Percentiles rank a stretch among this genome's conserved stretches.
phyloP scores from a whole-genome alignment of 2,888 invertebrate genomes.

The Thera britannica region DNA sequence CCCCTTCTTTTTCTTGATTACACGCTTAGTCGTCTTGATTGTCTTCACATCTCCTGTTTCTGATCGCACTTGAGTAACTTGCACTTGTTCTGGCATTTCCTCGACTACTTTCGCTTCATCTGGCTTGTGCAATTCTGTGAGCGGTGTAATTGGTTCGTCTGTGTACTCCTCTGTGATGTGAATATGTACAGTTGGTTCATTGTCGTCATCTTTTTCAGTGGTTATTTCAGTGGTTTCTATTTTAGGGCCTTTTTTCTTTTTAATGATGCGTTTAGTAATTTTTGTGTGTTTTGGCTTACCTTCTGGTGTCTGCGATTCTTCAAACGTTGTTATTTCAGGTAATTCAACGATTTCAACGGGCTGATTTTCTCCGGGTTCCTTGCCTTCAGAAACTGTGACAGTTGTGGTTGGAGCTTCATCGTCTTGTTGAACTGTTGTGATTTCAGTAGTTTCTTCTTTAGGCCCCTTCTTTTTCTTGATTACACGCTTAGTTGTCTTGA shows the following conservation, averaged over 20 bases:
- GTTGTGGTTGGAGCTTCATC: constrained; percentile 59
- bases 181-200: constrained; percentile 6
- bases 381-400: constrained; percentile 56
- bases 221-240: constrained; percentile 37
- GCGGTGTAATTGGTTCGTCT: constrained; percentile 34
- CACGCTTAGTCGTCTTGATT: constrained; percentile 47
- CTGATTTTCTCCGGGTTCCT: constrained; percentile 29
- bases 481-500: constrained; percentile 49
- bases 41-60: constrained; percentile 36
- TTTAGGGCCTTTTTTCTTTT: constrained; percentile 39
- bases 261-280: constrained; percentile 10
- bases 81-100: constrained; percentile 50
- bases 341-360: constrained; percentile 40
- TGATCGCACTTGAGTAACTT: constrained; percentile 60
- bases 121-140: constrained; percentile 22
- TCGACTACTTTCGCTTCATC: constrained; percentile 5
- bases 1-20: constrained; percentile 52
- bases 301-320: constrained; percentile 47
- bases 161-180: constrained; percentile 12
- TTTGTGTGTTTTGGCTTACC: constrained; percentile 14
- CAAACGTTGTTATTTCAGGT: constrained; percentile 41
- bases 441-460: constrained; percentile 52
- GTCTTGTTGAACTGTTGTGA: constrained; percentile 48
- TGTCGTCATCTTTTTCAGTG: constrained; percentile 8
- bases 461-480: constrained; percentile 50